Percentiles rank a stretch among this genome's conserved stretches.
phyloP scores from a whole-genome alignment of 2,113 vertebrate species.

The Sakesphorus luctuosus region DNA sequence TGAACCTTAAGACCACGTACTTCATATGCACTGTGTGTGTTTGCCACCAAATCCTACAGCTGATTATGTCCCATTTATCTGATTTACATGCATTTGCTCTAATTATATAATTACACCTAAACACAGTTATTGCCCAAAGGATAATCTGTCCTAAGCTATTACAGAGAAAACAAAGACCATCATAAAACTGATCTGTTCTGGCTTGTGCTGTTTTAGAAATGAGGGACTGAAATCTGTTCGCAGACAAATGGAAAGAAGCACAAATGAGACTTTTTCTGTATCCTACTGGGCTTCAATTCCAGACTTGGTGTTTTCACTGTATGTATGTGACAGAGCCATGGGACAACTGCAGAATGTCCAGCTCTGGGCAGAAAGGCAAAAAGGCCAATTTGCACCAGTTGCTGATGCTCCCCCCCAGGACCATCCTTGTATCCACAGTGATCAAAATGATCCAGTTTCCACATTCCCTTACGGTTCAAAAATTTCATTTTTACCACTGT shows the following conservation, averaged over 20 bases:
- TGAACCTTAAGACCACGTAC: not conserved
- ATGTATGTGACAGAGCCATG: not conserved
- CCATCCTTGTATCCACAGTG: not conserved
- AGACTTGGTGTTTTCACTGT: not conserved
- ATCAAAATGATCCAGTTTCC: not conserved
- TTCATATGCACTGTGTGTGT: not conserved
- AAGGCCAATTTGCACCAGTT: not conserved
- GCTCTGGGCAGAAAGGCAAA: not conserved
- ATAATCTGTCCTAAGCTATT: not conserved
- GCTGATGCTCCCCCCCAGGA: not conserved
- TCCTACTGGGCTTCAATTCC: not conserved
- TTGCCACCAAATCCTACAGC: not conserved
- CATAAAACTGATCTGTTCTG: not conserved
- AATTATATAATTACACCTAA: conserved; percentile 33
- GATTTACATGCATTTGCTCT: conserved; percentile 1
- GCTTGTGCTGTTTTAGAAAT: not conserved
- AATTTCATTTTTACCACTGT: not conserved
- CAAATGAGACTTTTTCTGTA: not conserved
- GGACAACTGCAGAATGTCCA: not conserved
- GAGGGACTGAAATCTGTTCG: not conserved
- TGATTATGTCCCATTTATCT: not conserved
- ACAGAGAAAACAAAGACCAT: not conserved
- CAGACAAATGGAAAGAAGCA: not conserved
- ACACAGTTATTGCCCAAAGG: conserved; percentile 21
- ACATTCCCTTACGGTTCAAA: not conserved